Conservation (phyloP, 2,888 invertebrate genomes). For the Halictus quadricinctus region DNA sequence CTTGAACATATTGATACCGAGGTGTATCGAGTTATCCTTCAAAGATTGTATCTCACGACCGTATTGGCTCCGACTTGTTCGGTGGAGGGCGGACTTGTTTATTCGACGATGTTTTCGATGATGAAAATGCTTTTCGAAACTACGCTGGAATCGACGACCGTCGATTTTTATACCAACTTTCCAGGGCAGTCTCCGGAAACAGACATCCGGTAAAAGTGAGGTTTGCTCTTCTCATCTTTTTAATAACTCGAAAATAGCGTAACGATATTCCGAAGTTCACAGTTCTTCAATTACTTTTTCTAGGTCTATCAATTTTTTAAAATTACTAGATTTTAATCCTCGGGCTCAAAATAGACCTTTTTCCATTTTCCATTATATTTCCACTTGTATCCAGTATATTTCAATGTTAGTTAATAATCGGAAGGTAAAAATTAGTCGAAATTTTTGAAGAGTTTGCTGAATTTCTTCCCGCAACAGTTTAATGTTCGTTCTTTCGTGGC, state of each 20-base stretch:
- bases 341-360: too few species aligned
- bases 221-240: background rate
- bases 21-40: constrained; percentile 9
- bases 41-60: constrained; percentile 20
- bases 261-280: too few species aligned
- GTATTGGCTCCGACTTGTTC: constrained; percentile 10
- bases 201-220: background rate
- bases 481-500: background rate
- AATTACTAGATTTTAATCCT: too few species aligned
- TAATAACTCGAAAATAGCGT: too few species aligned
- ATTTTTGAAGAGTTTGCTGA: background rate
- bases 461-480: background rate
- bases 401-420: background rate
- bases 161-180: background rate
- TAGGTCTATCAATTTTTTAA: too few species aligned
- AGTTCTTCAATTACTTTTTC: too few species aligned
- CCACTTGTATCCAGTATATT: background rate
- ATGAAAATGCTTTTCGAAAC: background rate
- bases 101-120: background rate
- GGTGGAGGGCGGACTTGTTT: background rate
- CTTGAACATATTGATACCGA: constrained; percentile 28
- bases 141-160: background rate
- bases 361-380: too few species aligned
- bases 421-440: background rate
- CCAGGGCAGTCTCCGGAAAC: background rate